These are phyloP conservation scores for Drosophila bifasciata DNA, from an alignment of 1,140 invertebrate species.

Conservation along the genomic window DNA sequence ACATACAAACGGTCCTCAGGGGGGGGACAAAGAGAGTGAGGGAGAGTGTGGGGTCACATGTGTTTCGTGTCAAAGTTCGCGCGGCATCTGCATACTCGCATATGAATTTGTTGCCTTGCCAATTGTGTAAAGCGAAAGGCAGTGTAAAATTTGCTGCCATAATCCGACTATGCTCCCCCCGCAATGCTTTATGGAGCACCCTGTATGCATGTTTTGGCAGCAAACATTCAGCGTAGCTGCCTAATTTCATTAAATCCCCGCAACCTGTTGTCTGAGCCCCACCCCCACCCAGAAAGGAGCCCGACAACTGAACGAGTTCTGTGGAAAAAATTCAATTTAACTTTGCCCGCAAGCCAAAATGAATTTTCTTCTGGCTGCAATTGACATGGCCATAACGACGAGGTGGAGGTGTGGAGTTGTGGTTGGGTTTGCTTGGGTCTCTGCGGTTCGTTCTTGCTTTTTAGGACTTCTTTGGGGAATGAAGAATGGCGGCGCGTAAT, in stretches of 20 bases:
- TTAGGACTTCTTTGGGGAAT: conserved; percentile 37
- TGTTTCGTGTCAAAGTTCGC: conserved; percentile 67
- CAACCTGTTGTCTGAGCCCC: conserved; percentile 65
- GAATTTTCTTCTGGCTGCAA: conserved; percentile 58
- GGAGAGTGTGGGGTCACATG: conserved; percentile 32
- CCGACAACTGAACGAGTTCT: conserved; percentile 47
- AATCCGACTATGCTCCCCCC: conserved; percentile 23
- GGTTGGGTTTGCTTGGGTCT: conserved; percentile 44
- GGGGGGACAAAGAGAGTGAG: not conserved
- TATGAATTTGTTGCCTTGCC: conserved; percentile 58
- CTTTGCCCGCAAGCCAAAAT: conserved; percentile 52
- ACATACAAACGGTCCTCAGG: conserved; percentile 22
- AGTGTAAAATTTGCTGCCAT: conserved; percentile 52
- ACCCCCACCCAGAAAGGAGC: conserved; percentile 25
- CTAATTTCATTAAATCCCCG: conserved; percentile 73
- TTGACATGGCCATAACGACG: conserved; percentile 39
- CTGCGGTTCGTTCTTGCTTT: conserved; percentile 32
- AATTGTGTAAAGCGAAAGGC: conserved; percentile 69
- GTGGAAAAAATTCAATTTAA: conserved; percentile 72
- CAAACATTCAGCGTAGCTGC: conserved; percentile 24
- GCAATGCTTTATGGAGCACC: conserved; percentile 2
- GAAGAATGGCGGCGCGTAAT: conserved; percentile 52
- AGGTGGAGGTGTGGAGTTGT: conserved; percentile 5
- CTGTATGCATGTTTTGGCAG: conserved; percentile 13
- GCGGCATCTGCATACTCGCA: conserved; percentile 47